phyloP scores from a whole-genome alignment of 2,797 vertebrate species.

The Coreius guichenoti region DNA sequence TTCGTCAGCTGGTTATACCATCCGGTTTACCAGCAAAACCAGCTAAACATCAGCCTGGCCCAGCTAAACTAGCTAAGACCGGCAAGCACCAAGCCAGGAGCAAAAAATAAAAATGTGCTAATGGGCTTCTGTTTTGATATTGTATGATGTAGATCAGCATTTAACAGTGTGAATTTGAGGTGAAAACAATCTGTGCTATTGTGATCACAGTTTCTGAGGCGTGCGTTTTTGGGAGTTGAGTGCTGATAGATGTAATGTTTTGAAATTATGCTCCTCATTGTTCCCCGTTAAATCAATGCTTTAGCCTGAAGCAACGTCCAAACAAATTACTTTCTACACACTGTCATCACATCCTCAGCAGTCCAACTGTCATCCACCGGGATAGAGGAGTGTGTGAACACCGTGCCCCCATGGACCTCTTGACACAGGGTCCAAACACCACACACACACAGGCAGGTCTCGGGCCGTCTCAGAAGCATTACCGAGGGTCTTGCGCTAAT shows the following conservation, averaged over 20 bases:
- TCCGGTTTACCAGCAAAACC: not conserved
- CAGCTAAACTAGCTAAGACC: not conserved
- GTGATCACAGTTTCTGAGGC: slow-evolving; percentile 5
- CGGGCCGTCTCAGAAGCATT: slow-evolving; percentile 80
- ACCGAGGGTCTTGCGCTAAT: slow-evolving; percentile 82
- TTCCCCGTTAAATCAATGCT: slow-evolving; percentile 21
- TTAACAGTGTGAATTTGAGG: not conserved
- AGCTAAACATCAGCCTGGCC: not conserved
- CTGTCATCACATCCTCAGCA: slow-evolving; percentile 41
- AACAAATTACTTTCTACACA: slow-evolving; percentile 58
- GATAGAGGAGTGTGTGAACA: slow-evolving; percentile 76
- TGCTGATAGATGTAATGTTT: slow-evolving; percentile 16
- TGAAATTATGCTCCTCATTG: slow-evolving; percentile 33
- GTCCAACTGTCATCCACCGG: slow-evolving; percentile 56
- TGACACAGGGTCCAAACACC: slow-evolving; percentile 71
- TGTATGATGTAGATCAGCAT: not conserved
- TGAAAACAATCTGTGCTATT: not conserved
- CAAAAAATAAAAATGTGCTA: not conserved
- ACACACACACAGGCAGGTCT: slow-evolving; percentile 69
- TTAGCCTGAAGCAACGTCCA: slow-evolving; percentile 52
- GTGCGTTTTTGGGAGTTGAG: not conserved
- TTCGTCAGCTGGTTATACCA: not conserved
- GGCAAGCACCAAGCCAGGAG: not conserved
- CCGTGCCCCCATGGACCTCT: slow-evolving; percentile 79
- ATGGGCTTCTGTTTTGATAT: not conserved